Evolutionary conservation across 1,140 invertebrate genomes (phyloP).

Genomic region (Panagrolaimus sp.): DNA sequence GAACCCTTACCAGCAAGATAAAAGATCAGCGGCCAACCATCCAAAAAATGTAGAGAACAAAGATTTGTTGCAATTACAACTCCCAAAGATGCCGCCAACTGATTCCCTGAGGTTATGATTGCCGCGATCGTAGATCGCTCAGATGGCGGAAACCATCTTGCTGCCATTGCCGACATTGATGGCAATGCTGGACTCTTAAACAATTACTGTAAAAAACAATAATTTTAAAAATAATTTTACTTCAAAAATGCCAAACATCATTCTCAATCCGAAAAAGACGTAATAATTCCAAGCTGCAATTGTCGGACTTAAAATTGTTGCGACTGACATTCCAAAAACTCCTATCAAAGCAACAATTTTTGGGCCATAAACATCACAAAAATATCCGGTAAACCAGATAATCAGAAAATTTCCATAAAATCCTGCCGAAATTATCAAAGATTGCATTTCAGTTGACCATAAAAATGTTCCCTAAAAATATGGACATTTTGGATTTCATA

Average conservation of each 20-base stretch:
- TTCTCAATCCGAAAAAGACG: not conserved
- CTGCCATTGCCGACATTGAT: not conserved
- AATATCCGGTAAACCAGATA: not conserved
- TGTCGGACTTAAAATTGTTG: not conserved
- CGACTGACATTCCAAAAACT: too few species aligned
- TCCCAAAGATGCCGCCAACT: not conserved
- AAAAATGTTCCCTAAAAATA: not conserved
- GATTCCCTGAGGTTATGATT: slow-evolving; percentile 16
- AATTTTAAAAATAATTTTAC: not conserved
- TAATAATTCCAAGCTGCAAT: not conserved
- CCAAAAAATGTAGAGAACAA: not conserved
- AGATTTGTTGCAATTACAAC: not conserved
- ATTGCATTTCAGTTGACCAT: not conserved
- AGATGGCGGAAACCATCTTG: slow-evolving; percentile 1
- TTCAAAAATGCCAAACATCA: not conserved
- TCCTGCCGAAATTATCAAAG: not conserved
- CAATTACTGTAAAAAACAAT: not conserved
- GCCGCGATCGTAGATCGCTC: not conserved
- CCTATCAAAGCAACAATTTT: not conserved
- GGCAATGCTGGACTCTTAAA: not conserved
- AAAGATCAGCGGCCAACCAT: slow-evolving; percentile 19
- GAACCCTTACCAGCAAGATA: slow-evolving; percentile 7
- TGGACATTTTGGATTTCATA: not conserved
- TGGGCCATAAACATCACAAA: not conserved
- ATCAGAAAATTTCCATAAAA: slow-evolving; percentile 15